Percentiles rank a stretch among this genome's conserved stretches.
phyloP scores from a whole-genome alignment of 1,140 invertebrate species.

The Panagrolaimus sp. region DNA sequence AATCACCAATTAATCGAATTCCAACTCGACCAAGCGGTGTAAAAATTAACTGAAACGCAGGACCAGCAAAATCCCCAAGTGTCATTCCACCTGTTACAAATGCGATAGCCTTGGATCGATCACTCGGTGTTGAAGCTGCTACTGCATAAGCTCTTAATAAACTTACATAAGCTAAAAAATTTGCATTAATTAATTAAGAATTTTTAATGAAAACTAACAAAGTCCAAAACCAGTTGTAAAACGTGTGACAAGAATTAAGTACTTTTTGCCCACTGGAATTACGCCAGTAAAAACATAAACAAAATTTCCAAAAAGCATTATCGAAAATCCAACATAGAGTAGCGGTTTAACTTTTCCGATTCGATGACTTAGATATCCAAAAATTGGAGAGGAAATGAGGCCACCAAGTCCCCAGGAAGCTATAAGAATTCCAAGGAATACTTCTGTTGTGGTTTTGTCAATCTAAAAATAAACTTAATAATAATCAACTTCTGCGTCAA shows the following conservation, averaged over 20 bases:
- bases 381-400: slow-evolving; percentile 33
- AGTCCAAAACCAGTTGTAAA: slow-evolving; percentile 44
- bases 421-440: slow-evolving; percentile 40
- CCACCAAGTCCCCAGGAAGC: slow-evolving; percentile 39
- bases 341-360: slow-evolving; percentile 25
- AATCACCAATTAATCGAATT: not conserved
- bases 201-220: not conserved
- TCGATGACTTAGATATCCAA: slow-evolving; percentile 29
- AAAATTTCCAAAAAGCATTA: slow-evolving; percentile 42
- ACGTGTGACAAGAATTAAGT: slow-evolving; percentile 28
- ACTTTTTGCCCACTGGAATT: slow-evolving; percentile 18
- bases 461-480: slow-evolving; percentile 22
- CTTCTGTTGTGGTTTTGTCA: slow-evolving; percentile 31
- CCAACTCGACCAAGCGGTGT: slow-evolving; percentile 31
- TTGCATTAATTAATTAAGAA: not conserved
- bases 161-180: slow-evolving; percentile 27
- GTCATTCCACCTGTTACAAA: slow-evolving; percentile 31
- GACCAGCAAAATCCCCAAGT: slow-evolving; percentile 27
- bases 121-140: slow-evolving; percentile 19
- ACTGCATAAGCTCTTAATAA: slow-evolving; percentile 38
- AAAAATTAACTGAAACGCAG: slow-evolving; percentile 33
- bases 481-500: no score
- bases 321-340: slow-evolving; percentile 31
- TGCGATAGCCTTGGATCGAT: slow-evolving; percentile 35
- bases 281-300: slow-evolving; percentile 36